These are phyloP conservation scores for Ardeotis arabs DNA, from an alignment of 2,113 vertebrate species.

Conservation along the genomic window DNA sequence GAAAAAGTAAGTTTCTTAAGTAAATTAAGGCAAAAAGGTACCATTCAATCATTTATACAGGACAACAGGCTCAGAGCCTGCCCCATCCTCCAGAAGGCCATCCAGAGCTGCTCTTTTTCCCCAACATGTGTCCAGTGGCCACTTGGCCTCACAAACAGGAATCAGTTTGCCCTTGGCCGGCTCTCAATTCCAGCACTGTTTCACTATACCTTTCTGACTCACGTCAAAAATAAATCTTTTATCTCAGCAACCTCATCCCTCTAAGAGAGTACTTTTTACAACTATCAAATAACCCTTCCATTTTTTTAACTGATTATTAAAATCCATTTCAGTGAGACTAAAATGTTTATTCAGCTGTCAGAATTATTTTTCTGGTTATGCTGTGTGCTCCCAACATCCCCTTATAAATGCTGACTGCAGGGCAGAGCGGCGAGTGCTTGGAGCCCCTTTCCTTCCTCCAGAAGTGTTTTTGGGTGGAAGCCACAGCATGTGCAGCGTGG, in stretches of 20 bases:
- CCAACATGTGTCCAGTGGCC: neutral
- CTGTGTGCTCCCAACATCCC: neutral
- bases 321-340: neutral
- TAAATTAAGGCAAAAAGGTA: neutral
- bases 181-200: neutral
- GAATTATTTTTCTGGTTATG: constrained; percentile 31
- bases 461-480: constrained; percentile 46
- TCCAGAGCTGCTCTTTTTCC: neutral
- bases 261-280: neutral
- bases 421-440: neutral
- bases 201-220: neutral
- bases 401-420: constrained; percentile 36
- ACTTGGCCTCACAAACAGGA: neutral
- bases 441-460: constrained; percentile 42
- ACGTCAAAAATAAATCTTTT: neutral
- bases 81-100: neutral
- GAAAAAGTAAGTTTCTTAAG: neutral
- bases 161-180: neutral
- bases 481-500: neutral
- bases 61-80: neutral
- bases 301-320: neutral
- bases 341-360: constrained; percentile 55
- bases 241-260: neutral
- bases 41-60: neutral
- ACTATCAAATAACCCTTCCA: neutral